A percentile compares a stretch with the other conserved stretches of the same genome.
Evolutionary conservation across 2,797 vertebrate genomes (phyloP).

Genomic region (Hypotaenidia okinawae): DNA sequence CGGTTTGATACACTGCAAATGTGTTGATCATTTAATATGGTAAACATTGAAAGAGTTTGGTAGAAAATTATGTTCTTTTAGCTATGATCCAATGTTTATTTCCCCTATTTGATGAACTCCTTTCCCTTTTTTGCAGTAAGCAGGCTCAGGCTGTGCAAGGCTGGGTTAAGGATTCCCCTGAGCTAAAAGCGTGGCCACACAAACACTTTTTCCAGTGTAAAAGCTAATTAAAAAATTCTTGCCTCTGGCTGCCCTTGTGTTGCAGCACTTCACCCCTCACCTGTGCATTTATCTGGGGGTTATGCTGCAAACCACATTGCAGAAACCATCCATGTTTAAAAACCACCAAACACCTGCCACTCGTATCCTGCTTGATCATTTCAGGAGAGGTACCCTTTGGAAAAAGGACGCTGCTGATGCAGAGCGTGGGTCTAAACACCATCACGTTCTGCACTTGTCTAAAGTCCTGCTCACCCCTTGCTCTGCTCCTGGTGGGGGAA

Average conservation of each 20-base stretch:
- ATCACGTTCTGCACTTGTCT: background rate
- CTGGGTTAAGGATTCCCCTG: slow-evolving; percentile 48
- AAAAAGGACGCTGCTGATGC: background rate
- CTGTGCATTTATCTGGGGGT: slow-evolving; percentile 1
- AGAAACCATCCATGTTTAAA: background rate
- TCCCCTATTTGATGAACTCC: background rate
- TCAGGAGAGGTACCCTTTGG: background rate
- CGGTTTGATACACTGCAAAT: slow-evolving; percentile 24
- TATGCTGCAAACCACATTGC: background rate
- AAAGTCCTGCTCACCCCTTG: background rate
- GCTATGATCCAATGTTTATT: background rate
- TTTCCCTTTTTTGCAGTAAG: background rate
- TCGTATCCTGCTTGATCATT: background rate
- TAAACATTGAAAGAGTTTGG: background rate
- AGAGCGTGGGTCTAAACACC: background rate
- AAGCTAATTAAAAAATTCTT: slow-evolving; percentile 51
- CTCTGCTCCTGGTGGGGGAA: background rate
- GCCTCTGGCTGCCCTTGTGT: slow-evolving; percentile 42
- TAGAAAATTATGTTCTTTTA: background rate
- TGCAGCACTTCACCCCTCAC: slow-evolving; percentile 23
- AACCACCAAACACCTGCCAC: background rate
- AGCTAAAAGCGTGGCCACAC: slow-evolving; percentile 16
- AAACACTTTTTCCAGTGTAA: background rate
- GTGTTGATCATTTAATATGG: slow-evolving; percentile 37
- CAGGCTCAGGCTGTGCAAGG: slow-evolving; percentile 24